Evolutionary conservation across 2,888 invertebrate species (phyloP).

Genomic region (Lysandra bellargus): DNA sequence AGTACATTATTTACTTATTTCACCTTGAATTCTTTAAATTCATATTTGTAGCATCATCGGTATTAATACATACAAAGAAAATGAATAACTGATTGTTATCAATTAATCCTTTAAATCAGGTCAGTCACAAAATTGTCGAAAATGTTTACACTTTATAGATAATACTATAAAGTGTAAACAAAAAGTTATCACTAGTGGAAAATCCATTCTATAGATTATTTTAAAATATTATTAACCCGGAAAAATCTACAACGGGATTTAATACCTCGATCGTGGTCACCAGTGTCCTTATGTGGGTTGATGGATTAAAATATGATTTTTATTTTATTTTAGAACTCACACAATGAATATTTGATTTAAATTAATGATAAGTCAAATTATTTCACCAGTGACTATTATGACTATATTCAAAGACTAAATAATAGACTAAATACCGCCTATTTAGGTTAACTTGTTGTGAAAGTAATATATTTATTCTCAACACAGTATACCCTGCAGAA

Average conservation of each 20-base stretch:
- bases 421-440: neutral
- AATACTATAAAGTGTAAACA: constrained; percentile 33
- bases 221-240: neutral
- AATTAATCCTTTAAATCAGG: constrained; percentile 34
- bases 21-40: too few species aligned
- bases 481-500: neutral
- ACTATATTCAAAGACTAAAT: neutral
- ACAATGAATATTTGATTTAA: too few species aligned
- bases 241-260: too few species aligned
- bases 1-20: too few species aligned
- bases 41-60: too few species aligned
- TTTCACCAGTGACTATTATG: too few species aligned
- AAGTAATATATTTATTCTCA: neutral
- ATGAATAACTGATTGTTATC: constrained; percentile 24
- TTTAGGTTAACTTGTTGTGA: neutral
- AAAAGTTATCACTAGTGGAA: neutral
- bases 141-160: too few species aligned
- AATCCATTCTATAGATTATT: neutral
- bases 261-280: too few species aligned
- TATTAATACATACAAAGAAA: neutral
- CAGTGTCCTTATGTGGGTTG: too few species aligned
- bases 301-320: too few species aligned
- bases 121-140: neutral
- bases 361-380: too few species aligned
- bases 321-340: too few species aligned